Evolutionary conservation across 1,140 invertebrate genomes (phyloP), one percentile per base, ranked within the genome.

Genomic region (Stenopsyche tienmushanensis): DNA sequence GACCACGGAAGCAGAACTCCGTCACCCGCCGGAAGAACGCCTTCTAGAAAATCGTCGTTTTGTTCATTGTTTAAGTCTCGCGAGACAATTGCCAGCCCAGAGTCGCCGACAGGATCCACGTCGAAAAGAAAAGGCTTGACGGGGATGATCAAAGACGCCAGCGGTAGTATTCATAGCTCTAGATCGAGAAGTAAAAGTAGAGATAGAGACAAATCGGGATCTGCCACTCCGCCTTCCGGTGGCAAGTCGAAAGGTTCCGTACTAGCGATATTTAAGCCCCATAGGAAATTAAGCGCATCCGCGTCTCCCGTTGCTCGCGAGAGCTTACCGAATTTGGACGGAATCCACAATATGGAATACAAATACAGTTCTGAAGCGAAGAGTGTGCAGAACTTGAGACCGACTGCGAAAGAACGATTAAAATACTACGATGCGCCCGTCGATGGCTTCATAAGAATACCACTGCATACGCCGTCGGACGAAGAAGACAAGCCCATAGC

Each of bases 11-110:
- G 75, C 66, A 76, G 81, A 24, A 83, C 80, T 13, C 80, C 75
- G 34, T 84, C 80, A 5, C 80, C 82, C 7, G 77, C 77, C 15
- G 78, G 76, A 0, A 75, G 67, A 5, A 75, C 85, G 0, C 82
- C 87, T 0, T 90, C 89, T 0, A 80, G 90, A 45, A 91, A 91
- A 73, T 90, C 87, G 67, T 91, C 89, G 18, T 91, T 92, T 70
- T 86, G 88, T 65, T 90, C 88, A 0, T 75, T 92, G 3, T 92
- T 92, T 71, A 88, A 87, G 73, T 86, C 85, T 64, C 79, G 77
- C 47, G 82, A 83, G 72, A 79, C 78, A 3, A 79, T 82, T 25
- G 77, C 84, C 7, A 88, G 87, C 65, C 87, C 87, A 1, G 88
- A 88, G 66, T 89, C 87, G 1, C 86, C 87, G 7, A 83, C 84